Base-by-base conservation (phyloP, 2,888 invertebrate genomes). In the Idaea aversata region DNA sequence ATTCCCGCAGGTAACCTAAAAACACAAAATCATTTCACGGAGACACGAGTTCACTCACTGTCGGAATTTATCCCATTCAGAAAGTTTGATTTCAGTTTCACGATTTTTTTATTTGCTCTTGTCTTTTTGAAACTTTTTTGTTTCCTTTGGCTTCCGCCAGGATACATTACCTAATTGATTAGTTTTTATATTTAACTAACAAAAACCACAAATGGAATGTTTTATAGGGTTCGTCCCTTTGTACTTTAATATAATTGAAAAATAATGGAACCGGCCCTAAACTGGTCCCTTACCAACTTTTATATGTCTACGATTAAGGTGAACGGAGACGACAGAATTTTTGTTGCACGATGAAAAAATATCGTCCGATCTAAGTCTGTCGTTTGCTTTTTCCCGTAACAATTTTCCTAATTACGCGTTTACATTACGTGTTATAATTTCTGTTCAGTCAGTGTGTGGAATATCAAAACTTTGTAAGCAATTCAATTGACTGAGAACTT, bases 21-120 rank as follows among this genome's bases (percentile, higher is more conserved):
- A 25, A 25, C 1, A 25, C 25, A 25, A 25, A 25, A 25, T 25
- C 25, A 25, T 25, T 25, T 25, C 25, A 25, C 25, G 25, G 25
- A 25, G 25, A 25, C 3, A 25, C 25, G 25, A 25, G 25, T 25
- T 25, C 25, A 25, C 25, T 25, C 3, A 25, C 25, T 78, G n/a
- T 15, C 2, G 6, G 38, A 35, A n/a, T 4, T 34, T 25, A 5
- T 10, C 15, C 34, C 57, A 57, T n/a, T 35, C 34, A 59, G 6
- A 3, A 36, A 61, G 57, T 62, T 62, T 47, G 13, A 47, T 4
- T 47, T 47, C 13, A 47, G 7, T 47, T 47, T 13, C 13, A 4
- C 4, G 47, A 47, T 47, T 47, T 36, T n/a, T 47, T 47, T 47
- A 13, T 47, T 47, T 47, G 47, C 47, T 47, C 47, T 47, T 47